phyloP scores from a whole-genome alignment of 2,888 invertebrate species.

The Neoascia interrupta region DNA sequence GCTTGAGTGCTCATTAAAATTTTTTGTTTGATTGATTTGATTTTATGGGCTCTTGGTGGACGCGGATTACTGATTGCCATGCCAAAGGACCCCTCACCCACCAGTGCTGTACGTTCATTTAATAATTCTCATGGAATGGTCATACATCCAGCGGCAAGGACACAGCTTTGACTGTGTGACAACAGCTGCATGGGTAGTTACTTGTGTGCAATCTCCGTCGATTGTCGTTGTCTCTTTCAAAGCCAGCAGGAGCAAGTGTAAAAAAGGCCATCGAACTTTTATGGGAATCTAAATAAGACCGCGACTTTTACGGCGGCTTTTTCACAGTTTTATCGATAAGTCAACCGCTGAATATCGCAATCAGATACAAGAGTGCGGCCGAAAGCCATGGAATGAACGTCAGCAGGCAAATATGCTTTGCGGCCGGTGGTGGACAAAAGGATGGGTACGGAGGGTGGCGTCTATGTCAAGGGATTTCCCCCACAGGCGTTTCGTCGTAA shows the following conservation, averaged over 20 bases:
- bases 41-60: constrained; percentile 45
- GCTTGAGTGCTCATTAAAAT: constrained; percentile 58
- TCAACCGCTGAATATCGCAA: background rate
- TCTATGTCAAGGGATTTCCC: constrained; percentile 14
- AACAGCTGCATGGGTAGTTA: constrained; percentile 30
- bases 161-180: constrained; percentile 1
- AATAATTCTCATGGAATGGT: constrained; percentile 1
- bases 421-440: background rate
- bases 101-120: constrained; percentile 16
- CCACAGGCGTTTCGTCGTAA: constrained; percentile 3
- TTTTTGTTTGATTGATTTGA: constrained; percentile 60
- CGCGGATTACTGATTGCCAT: constrained; percentile 14
- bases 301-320: background rate
- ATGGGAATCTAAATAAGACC: constrained; percentile 20
- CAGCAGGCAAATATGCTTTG: background rate
- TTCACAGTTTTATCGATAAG: constrained; percentile 2
- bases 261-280: constrained; percentile 11
- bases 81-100: no score
- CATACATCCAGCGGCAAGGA: background rate
- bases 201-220: constrained; percentile 3
- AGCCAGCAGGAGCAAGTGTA: no score
- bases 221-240: background rate
- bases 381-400: background rate
- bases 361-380: constrained; percentile 1
- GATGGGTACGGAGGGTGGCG: background rate